Conservation (phyloP, 2,113 vertebrate genomes). For the Coryphaenoides rupestris region DNA sequence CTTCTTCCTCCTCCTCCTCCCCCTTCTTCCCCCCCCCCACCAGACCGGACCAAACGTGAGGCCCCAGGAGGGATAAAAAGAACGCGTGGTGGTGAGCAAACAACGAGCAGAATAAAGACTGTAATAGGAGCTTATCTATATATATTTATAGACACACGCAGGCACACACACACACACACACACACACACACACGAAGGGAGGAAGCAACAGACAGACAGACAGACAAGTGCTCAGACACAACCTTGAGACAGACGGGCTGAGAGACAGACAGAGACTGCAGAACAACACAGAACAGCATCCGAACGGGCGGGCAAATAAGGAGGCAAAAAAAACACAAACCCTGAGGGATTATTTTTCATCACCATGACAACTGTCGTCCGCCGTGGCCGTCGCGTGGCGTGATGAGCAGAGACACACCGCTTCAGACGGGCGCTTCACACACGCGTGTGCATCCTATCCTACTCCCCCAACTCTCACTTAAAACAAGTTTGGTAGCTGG, state of each 20-base stretch:
- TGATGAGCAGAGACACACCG: conserved; percentile 45
- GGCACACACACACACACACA: neutral
- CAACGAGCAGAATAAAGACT: neutral
- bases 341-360: conserved; percentile 46
- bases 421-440: conserved; percentile 24
- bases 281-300: conserved; percentile 17
- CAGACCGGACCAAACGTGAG: conserved; percentile 63
- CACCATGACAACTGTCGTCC: conserved; percentile 60
- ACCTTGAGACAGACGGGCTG: conserved; percentile 14
- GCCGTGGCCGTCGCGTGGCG: conserved; percentile 47
- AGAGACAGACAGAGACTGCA: conserved; percentile 2
- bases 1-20: conserved; percentile 48
- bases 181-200: conserved; percentile 19
- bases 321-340: conserved; percentile 22
- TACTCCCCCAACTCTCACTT: no score
- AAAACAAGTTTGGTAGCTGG: no score
- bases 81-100: neutral
- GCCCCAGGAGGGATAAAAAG: conserved; percentile 42
- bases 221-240: conserved; percentile 28
- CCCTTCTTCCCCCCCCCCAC: conserved; percentile 53
- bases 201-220: conserved; percentile 23
- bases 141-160: conserved; percentile 8
- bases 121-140: neutral
- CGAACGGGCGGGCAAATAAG: conserved; percentile 47
- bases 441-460: neutral